Conservation (phyloP, 2,797 vertebrate species). For the Glossophaga mutica region DNA sequence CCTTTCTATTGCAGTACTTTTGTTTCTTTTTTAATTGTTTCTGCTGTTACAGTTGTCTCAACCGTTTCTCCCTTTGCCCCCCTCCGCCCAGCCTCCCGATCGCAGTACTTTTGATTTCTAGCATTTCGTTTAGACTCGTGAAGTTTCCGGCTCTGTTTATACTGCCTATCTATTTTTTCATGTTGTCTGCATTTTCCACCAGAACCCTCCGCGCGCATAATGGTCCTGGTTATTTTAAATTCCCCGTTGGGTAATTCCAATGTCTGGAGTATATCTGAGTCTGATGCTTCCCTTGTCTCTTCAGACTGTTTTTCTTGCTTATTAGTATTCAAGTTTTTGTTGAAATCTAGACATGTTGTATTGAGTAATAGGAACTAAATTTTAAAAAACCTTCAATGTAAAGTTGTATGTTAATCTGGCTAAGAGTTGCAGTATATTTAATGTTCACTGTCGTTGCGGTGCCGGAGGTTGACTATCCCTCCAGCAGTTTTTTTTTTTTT, state of each 20-base stretch:
- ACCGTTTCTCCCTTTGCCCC: too few relatives aligned
- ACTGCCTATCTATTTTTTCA: background rate
- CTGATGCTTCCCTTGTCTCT: background rate
- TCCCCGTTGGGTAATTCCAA: background rate
- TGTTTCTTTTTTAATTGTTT: background rate
- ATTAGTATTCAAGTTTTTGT: background rate
- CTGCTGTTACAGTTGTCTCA: too few relatives aligned
- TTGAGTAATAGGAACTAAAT: background rate
- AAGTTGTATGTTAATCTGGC: background rate
- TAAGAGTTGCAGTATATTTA: background rate
- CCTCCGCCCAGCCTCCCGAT: too few relatives aligned
- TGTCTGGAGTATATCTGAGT: background rate
- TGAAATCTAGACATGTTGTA: background rate
- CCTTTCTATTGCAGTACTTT: background rate
- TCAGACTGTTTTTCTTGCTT: background rate
- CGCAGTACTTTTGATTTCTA: background rate
- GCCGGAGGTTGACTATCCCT: background rate
- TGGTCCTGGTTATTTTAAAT: background rate
- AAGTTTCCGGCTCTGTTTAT: background rate
- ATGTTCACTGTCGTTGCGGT: background rate
- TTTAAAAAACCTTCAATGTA: background rate
- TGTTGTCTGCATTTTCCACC: background rate
- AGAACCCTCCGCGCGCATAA: background rate
- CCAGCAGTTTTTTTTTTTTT: too few relatives aligned
- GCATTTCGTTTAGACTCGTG: background rate